phyloP scores from a whole-genome alignment of 2,888 invertebrate genomes.

The Mylabris sibirica region DNA sequence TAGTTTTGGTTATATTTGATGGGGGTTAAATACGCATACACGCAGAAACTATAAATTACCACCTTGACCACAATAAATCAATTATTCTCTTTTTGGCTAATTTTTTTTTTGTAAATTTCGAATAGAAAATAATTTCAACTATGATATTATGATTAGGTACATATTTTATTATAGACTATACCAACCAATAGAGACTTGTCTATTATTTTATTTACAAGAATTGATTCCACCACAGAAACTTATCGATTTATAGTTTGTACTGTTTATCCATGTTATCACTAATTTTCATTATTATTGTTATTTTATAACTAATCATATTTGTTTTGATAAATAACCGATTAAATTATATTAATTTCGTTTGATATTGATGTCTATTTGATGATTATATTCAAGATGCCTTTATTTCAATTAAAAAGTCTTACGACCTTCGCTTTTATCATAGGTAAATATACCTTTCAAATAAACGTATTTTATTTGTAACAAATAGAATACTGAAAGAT shows the following conservation, averaged over 20 bases:
- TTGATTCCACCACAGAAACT: background rate
- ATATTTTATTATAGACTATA: background rate
- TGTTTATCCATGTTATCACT: background rate
- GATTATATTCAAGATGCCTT: background rate
- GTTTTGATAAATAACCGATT: background rate
- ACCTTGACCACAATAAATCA: slow-evolving; percentile 29
- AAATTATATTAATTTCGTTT: background rate
- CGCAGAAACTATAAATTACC: background rate
- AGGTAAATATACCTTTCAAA: background rate
- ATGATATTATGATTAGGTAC: background rate
- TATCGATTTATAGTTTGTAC: background rate
- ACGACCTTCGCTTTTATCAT: background rate
- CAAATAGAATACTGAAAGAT: background rate
- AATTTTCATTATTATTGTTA: background rate
- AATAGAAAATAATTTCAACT: background rate
- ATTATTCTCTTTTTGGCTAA: background rate
- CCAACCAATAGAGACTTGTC: slow-evolving; percentile 8
- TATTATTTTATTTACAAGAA: slow-evolving; percentile 9
- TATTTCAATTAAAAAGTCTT: background rate
- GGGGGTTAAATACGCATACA: slow-evolving; percentile 22
- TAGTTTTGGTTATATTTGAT: slow-evolving; percentile 18
- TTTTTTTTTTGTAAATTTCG: background rate
- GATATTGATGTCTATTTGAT: background rate
- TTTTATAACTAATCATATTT: background rate
- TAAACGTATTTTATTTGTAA: background rate